Evolutionary conservation across 2,888 invertebrate genomes (phyloP).

Genomic region (Pardosa pseudoannulata): DNA sequence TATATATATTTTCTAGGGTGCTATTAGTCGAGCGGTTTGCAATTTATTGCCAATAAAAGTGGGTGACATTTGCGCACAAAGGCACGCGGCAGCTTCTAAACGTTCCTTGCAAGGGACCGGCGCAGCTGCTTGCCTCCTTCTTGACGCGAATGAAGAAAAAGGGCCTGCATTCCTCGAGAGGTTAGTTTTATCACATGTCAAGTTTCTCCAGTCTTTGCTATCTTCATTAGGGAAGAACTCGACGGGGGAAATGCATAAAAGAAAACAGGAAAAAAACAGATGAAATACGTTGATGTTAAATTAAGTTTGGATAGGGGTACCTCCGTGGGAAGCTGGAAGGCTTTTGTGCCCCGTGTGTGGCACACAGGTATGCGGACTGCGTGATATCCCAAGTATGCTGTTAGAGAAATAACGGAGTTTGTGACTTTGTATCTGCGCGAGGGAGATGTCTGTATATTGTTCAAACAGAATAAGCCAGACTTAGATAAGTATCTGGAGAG

Average conservation of each 20-base stretch:
- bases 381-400: too few species aligned
- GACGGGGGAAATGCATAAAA: too few species aligned
- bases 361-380: too few species aligned
- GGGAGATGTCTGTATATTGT: too few species aligned
- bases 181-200: not conserved
- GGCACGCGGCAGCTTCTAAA: not conserved
- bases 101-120: not conserved
- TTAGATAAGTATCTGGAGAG: too few species aligned
- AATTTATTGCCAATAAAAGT: conserved; percentile 5
- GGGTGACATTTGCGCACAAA: not conserved
- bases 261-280: not conserved
- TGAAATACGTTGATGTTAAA: not conserved
- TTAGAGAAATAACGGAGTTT: too few species aligned
- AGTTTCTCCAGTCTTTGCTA: not conserved
- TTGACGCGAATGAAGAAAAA: not conserved
- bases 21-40: not conserved
- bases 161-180: not conserved
- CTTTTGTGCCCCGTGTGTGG: too few species aligned
- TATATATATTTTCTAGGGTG: not conserved
- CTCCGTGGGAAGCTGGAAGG: not conserved
- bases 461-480: too few species aligned
- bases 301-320: not conserved
- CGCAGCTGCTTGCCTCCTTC: not conserved
- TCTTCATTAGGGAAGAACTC: not conserved
- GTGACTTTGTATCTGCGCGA: too few species aligned